Evolutionary conservation across 2,797 vertebrate genomes (phyloP), one percentile per base, ranked within the genome.

Genomic region (Phataginus tricuspis): DNA sequence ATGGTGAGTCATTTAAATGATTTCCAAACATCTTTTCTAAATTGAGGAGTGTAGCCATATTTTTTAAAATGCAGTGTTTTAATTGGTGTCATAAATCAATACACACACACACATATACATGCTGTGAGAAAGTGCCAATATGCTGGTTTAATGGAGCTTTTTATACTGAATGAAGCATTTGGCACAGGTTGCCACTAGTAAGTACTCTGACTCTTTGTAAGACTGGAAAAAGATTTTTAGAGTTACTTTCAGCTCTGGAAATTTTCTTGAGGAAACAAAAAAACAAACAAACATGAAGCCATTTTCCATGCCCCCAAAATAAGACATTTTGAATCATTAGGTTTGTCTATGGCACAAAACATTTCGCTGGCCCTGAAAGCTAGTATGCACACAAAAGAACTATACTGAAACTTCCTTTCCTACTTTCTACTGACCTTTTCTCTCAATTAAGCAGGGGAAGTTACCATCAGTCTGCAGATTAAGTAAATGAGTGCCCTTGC

Each of bases 1-100:
- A 84, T 7, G 68, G 69, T 51, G 63, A 84, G 63, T 37, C 18
- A 88, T 92, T 94, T 53, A 55, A 69, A 49, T 78, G 25, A 83
- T 86, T 93, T 79, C n/a, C 31, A 87, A 92, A 87, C 27, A 85
- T 78, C 53, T 86, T 93, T 90, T 87, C 75, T 78, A 95, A 89
- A 89, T 2, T 69, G 12, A 96, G n/a, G n/a, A 53, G 19, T 53
- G 57, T 71, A 59, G 49, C 19, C 71, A 92, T 39, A 19, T 88
- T 78, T 96, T 91, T 37, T 94, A 93, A 49, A 93, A 91, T 51
- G 34, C n/a, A n/a, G 7, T 64, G n/a, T 66, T 87, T 89, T 91
- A 96, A 93, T 10, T 79, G 49, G 42, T 59, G 94, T 90, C 78
- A 85, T 59, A 91, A 92, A 86, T 92, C 91, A 90, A 95, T 59